Conservation (phyloP, 2,113 vertebrate genomes). For the Nycticryphes semicollaris region DNA sequence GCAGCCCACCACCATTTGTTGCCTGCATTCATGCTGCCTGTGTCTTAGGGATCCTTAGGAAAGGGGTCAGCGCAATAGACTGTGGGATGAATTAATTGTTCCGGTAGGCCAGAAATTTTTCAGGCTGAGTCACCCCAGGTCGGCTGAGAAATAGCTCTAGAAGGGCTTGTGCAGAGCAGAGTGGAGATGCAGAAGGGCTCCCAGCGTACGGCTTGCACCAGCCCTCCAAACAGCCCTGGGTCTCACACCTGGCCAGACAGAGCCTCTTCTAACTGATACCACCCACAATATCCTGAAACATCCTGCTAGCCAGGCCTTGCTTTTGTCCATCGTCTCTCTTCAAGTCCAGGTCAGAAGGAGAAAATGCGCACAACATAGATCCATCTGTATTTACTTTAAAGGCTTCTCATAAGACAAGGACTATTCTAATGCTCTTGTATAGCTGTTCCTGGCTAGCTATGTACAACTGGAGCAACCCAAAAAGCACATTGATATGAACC, state of each 20-base stretch:
- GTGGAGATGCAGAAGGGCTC: neutral
- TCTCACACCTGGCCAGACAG: accelerated
- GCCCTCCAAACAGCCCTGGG: neutral
- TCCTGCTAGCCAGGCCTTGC: neutral
- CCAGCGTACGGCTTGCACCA: neutral
- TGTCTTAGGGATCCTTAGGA: neutral
- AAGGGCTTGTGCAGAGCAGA: accelerated
- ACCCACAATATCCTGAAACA: neutral
- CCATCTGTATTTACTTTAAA: neutral
- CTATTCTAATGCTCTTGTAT: neutral
- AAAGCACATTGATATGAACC: neutral
- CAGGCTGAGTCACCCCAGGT: neutral
- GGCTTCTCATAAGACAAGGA: neutral
- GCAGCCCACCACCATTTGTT: accelerated
- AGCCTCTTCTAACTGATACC: neutral
- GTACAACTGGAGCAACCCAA: neutral
- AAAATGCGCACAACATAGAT: neutral
- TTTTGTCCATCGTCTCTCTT: neutral
- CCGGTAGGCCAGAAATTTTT: neutral
- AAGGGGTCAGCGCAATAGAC: neutral
- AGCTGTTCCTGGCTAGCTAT: neutral
- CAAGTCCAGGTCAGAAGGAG: neutral
- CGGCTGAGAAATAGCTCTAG: neutral
- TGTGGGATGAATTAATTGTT: constrained; percentile 19
- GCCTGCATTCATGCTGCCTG: accelerated